Evolutionary conservation across 2,888 invertebrate species (phyloP).

Genomic region (Chydorus sphaericus): DNA sequence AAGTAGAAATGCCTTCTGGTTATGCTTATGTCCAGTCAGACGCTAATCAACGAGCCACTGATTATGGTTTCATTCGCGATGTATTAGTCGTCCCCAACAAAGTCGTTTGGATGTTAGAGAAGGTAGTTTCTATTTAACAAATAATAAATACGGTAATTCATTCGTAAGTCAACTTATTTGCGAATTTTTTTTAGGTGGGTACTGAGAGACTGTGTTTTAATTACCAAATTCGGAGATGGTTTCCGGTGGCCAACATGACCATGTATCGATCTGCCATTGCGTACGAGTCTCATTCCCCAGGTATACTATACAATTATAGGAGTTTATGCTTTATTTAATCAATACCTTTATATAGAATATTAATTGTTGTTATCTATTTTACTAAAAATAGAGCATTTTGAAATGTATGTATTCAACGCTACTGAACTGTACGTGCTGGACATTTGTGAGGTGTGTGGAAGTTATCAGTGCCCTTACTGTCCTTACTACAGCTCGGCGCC

Average conservation of each 20-base stretch:
- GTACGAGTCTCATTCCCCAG: constrained; percentile 39
- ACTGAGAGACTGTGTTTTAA: constrained; percentile 35
- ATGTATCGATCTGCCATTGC: constrained; percentile 35
- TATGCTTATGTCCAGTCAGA: constrained; percentile 34
- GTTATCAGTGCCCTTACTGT: constrained; percentile 36
- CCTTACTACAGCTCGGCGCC: constrained; percentile 26
- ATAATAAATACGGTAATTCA: too few relatives aligned
- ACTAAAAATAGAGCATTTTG: constrained; percentile 27
- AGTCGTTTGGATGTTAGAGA: constrained; percentile 35
- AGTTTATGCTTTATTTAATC: too few relatives aligned
- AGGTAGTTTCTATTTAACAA: too few relatives aligned
- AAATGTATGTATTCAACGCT: constrained; percentile 26
- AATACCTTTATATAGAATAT: too few relatives aligned
- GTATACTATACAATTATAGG: constrained; percentile 23
- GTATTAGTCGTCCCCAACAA: constrained; percentile 25
- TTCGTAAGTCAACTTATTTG: too few relatives aligned
- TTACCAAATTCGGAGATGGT: constrained; percentile 38
- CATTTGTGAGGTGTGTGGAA: constrained; percentile 36
- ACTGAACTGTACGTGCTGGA: constrained; percentile 28
- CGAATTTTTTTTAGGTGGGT: constrained; percentile 28
- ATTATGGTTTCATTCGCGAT: constrained; percentile 27
- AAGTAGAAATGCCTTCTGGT: constrained; percentile 33
- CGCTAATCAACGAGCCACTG: constrained; percentile 26
- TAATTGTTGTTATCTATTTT: too few relatives aligned
- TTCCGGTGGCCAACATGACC: constrained; percentile 40